These are phyloP conservation scores for Chrysolina haemoptera DNA, from an alignment of 2,888 invertebrate genomes.

Conservation along the genomic window DNA sequence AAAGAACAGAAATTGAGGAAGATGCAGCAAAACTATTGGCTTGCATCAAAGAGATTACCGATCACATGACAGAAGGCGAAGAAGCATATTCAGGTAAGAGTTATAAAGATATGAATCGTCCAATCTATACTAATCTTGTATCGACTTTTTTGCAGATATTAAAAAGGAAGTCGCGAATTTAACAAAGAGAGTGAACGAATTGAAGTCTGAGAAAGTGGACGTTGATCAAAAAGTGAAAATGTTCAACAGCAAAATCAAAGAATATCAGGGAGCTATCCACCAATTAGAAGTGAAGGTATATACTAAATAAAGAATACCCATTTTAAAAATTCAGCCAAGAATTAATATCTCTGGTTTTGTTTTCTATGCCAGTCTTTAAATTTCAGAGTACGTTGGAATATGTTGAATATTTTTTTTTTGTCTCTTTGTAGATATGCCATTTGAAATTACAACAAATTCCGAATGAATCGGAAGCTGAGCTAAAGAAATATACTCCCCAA, in stretches of 20 bases:
- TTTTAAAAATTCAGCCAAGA: too few species aligned
- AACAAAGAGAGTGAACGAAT: constrained; percentile 77
- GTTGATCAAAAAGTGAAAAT: constrained; percentile 80
- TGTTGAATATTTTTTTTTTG: background rate
- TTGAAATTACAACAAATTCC: constrained; percentile 79
- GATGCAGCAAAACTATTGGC: constrained; percentile 73
- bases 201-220: constrained; percentile 82
- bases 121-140: background rate
- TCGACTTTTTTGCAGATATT: constrained; percentile 60
- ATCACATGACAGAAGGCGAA: constrained; percentile 73
- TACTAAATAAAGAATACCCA: background rate
- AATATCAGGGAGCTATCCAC: constrained; percentile 73
- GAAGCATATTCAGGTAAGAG: constrained; percentile 71
- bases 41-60: constrained; percentile 74
- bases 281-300: constrained; percentile 73
- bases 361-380: too few species aligned
- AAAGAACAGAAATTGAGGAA: constrained; percentile 75
- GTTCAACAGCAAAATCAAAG: constrained; percentile 74
- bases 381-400: too few species aligned
- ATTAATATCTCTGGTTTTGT: too few species aligned
- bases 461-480: constrained; percentile 64
- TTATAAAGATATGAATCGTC: constrained; percentile 20
- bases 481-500: constrained; percentile 77
- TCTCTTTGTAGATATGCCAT: constrained; percentile 61
- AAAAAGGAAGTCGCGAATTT: constrained; percentile 78